Percentiles rank a stretch among this genome's conserved stretches.
Conservation (phyloP, 2,113 vertebrate species). For the Catharus bicknelli region DNA sequence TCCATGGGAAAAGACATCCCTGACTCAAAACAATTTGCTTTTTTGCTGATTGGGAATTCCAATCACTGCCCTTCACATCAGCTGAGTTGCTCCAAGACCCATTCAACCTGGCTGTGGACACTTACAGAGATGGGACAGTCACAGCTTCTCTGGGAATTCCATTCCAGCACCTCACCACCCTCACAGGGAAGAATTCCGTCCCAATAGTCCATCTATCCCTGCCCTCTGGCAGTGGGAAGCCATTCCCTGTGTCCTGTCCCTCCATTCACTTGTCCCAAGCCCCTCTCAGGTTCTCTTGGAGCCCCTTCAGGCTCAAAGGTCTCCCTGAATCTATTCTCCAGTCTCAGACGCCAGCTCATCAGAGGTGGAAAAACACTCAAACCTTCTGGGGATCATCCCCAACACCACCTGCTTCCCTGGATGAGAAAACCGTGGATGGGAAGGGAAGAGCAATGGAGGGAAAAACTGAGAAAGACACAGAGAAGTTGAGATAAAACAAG, state of each 20-base stretch:
- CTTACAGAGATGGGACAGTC: background rate
- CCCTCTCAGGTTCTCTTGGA: background rate
- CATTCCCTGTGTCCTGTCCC: background rate
- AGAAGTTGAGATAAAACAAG: background rate
- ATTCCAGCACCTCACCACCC: rapidly evolving
- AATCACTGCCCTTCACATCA: background rate
- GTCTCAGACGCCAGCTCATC: background rate
- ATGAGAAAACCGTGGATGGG: background rate
- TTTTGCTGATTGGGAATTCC: background rate
- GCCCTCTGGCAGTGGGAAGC: background rate
- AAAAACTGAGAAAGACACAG: background rate
- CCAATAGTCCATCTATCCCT: background rate
- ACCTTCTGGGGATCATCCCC: background rate
- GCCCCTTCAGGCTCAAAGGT: background rate
- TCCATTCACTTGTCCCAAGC: rapidly evolving
- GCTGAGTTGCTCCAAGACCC: rapidly evolving
- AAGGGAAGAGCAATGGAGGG: background rate
- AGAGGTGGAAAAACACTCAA: background rate
- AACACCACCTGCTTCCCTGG: background rate
- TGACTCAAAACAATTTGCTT: background rate
- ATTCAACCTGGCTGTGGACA: rapidly evolving
- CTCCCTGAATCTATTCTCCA: background rate
- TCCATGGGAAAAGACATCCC: background rate
- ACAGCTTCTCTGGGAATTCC: background rate
- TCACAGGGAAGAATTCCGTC: background rate